Evolutionary conservation across 2,797 vertebrate genomes (phyloP), one percentile per base, ranked within the genome.

Genomic region (Acipenser transmontanus): DNA sequence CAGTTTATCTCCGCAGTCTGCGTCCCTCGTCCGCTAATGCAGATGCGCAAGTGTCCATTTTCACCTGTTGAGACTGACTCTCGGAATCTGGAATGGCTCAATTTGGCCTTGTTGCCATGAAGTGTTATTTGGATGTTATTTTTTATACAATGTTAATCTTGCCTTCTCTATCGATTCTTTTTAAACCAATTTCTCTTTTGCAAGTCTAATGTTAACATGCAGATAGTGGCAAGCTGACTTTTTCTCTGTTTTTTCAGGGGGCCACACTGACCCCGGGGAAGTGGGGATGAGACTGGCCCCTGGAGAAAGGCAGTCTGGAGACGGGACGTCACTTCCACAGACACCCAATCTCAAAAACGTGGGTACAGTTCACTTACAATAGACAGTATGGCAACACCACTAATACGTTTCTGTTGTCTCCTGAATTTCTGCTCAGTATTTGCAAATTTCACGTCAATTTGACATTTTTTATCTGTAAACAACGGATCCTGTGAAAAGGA

Each of bases 281-380:
- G 80, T 89, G 68, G 89, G 90, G 0, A 91, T 84, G 14, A 91
- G 90, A 73, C 83, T 96, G 74, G 91, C 90, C 72, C 90, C 94
- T 1, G 97, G 95, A 71, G 97, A 99, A 85, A 93, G 97, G 72
- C 95, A 98, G 82, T 95, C 95, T 7, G 97, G 97, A 0, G 97
- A 98, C 0, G 97, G 97, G 77, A 99, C 97, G 0, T 99, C 97
- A 75, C 94, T 98, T 74, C 97, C 97, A 0, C 96, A 99, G 86
- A 97, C 93, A 34, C 96, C 97, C 66, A 96, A 98, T 84, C 92
- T 96, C 76, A 94, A 87, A 87, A 94, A 96, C 87, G 97, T 98
- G 83, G 51, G 92, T 71, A 71, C 59, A 71, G 65, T 68, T 73
- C 63, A 50, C 67, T 17, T 72, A 76, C 64, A 76, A 68, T 76